A percentile compares a stretch with the other conserved stretches of the same genome.
phyloP scores from a whole-genome alignment of 2,888 invertebrate species.

The Hydraecia micacea region DNA sequence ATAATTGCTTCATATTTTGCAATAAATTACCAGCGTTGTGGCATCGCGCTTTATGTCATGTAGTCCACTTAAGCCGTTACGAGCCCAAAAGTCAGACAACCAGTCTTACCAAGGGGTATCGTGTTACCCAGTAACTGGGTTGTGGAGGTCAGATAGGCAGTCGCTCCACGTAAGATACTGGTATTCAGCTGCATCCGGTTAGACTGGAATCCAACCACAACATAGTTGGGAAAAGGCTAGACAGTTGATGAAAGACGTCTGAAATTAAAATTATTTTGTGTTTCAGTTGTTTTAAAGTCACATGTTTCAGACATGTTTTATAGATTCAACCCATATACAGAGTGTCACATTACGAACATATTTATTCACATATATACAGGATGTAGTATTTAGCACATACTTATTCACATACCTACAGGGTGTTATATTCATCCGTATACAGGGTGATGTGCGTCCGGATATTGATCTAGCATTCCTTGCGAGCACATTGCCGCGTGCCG shows the following conservation, averaged over 20 bases:
- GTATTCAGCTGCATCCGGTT: too few relatives aligned
- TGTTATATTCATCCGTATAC: conserved; percentile 10
- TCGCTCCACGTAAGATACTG: too few relatives aligned
- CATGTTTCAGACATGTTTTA: not conserved
- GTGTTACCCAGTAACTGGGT: too few relatives aligned
- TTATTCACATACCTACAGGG: conserved; percentile 21
- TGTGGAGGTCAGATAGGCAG: too few relatives aligned
- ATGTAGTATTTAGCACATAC: not conserved
- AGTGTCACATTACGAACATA: not conserved
- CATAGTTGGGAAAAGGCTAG: not conserved
- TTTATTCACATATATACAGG: not conserved
- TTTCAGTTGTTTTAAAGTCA: not conserved
- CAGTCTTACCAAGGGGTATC: too few relatives aligned
- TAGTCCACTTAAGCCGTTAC: too few relatives aligned
- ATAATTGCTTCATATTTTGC: too few relatives aligned
- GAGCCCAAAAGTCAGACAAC: too few relatives aligned
- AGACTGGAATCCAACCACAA: too few relatives aligned
- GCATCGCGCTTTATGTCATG: too few relatives aligned
- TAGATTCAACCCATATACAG: not conserved
- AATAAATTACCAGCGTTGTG: too few relatives aligned
- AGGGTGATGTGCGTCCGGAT: conserved; percentile 26
- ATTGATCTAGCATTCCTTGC: conserved; percentile 52
- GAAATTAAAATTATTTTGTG: not conserved
- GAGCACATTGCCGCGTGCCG: conserved; percentile 42
- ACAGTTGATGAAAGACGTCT: not conserved